These are phyloP conservation scores for Lepeophtheirus nordmannii DNA, from an alignment of 2,888 invertebrate genomes.

Conservation along the genomic window DNA sequence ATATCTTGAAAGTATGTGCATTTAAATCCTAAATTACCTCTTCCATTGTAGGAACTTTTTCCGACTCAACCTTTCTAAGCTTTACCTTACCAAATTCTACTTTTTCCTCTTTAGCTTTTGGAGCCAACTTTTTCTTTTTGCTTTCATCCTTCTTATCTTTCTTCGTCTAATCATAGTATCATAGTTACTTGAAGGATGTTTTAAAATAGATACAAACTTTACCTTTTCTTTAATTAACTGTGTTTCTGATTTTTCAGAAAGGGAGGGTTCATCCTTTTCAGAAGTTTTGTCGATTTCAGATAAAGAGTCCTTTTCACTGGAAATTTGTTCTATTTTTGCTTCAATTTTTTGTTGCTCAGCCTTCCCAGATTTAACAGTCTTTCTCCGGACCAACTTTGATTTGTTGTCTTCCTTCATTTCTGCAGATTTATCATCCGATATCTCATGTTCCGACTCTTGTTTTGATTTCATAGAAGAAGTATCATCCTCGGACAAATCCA, in stretches of 20 bases:
- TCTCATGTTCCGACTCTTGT: not conserved
- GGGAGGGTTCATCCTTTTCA: too few relatives aligned
- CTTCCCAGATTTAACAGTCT: not conserved
- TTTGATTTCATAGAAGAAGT: not conserved
- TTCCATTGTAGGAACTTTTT: slow-evolving; percentile 8
- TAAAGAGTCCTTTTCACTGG: not conserved
- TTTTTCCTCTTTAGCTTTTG: not conserved
- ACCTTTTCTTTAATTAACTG: too few relatives aligned
- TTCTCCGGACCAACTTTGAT: not conserved
- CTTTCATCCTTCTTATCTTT: not conserved
- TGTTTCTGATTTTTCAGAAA: not conserved
- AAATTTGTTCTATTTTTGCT: not conserved
- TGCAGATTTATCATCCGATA: not conserved
- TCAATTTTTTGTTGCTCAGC: not conserved
- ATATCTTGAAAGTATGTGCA: not conserved
- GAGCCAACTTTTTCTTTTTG: not conserved
- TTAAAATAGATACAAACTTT: not conserved
- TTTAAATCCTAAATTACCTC: not conserved
- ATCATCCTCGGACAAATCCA: not conserved
- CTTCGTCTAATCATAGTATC: not conserved
- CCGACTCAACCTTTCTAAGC: slow-evolving; percentile 10
- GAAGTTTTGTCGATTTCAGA: too few relatives aligned
- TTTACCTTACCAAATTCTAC: slow-evolving; percentile 13
- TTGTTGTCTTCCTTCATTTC: not conserved
- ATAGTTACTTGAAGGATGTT: not conserved